Evolutionary conservation across 2,113 vertebrate genomes (phyloP), one percentile per base, ranked within the genome.

Genomic region (Varanus komodoensis): DNA sequence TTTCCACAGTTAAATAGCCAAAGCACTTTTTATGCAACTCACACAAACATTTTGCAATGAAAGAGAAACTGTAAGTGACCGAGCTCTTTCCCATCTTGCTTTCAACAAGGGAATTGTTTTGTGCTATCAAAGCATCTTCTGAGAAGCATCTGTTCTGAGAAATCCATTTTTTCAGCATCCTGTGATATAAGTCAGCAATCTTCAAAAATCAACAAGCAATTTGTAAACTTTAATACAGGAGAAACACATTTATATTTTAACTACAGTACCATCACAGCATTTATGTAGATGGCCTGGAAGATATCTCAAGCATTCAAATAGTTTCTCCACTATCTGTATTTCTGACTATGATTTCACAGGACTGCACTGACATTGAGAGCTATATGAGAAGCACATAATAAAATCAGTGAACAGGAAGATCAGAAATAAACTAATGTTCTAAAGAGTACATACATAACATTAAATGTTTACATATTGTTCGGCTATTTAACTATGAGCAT

Each of bases 161-260:
- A 79, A 48, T 25, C 5, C 44, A 12, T 91, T 91, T 9, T 75
- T 23, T 44, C 15, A 89, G 82, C 9, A 67, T 3, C 67, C 25
- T 50, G 71, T 11, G 27, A 44, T 8, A 38, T 48, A 52, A 82
- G 68, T 79, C 61, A 87, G 5, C 5, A 7, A 50, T 93, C 84
- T 44, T 4, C 32, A 44, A 25, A 90, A 9, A 0, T 71, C 1
- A 21, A 67, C 61, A 89, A 87, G 52, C 8, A 88, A 57, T 9
- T 38, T 0, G 0, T 67, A 34, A 0, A 0, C 1, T 83, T 23
- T 12, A 0, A 27, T 50, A 34, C 9, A 44, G 73, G 15, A 19
- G 29, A 2, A 15, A 38, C 1, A 71, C 67, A 78, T 17, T 32
- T 82, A 38, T 27, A 81, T 73, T 69, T 29, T 1, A 86, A 89